phyloP scores from a whole-genome alignment of 2,888 invertebrate species.

The Camponotus fellah region DNA sequence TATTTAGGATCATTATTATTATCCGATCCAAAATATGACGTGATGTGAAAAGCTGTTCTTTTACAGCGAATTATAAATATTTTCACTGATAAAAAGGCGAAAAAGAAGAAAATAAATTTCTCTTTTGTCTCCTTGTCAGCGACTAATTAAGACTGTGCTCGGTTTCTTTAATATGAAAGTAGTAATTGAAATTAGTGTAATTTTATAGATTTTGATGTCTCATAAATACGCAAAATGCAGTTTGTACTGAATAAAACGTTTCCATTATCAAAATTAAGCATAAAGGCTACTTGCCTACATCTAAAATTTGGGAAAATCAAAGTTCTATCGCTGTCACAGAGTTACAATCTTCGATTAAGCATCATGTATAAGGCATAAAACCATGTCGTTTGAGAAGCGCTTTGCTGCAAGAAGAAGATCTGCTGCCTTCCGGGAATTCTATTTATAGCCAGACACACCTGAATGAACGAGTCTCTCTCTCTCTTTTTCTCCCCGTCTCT shows the following conservation, averaged over 20 bases:
- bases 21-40: background rate
- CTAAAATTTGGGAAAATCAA: background rate
- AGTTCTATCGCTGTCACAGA: background rate
- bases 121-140: background rate
- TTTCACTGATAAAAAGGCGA: background rate
- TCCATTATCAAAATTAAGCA: background rate
- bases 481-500: background rate
- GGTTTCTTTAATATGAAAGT: background rate
- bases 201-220: background rate
- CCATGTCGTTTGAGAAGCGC: background rate
- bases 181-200: background rate
- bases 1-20: background rate
- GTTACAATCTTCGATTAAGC: background rate
- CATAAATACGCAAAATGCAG: background rate
- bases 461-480: constrained; percentile 66
- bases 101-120: background rate
- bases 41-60: background rate
- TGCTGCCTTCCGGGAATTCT: constrained; percentile 82
- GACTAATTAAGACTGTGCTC: background rate
- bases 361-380: background rate
- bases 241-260: background rate
- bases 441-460: constrained; percentile 80
- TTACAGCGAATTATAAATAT: background rate
- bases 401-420: constrained; percentile 58
- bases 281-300: background rate